Evolutionary conservation across 2,888 invertebrate genomes (phyloP).

Genomic region (Cheilosia variabilis): DNA sequence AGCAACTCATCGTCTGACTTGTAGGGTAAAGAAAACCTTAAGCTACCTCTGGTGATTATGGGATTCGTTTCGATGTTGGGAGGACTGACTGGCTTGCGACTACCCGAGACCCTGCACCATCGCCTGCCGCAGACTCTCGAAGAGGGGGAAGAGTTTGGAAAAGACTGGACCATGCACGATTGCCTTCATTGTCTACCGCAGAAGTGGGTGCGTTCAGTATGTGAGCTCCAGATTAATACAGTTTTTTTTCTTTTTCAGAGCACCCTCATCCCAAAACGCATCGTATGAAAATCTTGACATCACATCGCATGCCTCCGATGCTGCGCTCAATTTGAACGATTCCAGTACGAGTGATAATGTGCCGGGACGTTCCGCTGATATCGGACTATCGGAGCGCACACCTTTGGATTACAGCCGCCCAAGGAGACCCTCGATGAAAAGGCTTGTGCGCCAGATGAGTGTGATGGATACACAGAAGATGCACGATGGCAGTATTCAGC

Average conservation of each 20-base stretch:
- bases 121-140: slow-evolving; percentile 93
- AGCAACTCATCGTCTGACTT: neutral
- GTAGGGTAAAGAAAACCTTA: slow-evolving; percentile 91
- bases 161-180: slow-evolving; percentile 90
- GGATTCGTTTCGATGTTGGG: slow-evolving; percentile 92
- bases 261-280: slow-evolving; percentile 84
- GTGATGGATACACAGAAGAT: slow-evolving; percentile 92
- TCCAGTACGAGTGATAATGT: slow-evolving; percentile 79
- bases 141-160: slow-evolving; percentile 94
- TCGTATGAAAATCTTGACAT: slow-evolving; percentile 91
- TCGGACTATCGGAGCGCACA: slow-evolving; percentile 83
- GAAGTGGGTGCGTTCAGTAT: slow-evolving; percentile 84
- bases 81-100: slow-evolving; percentile 90
- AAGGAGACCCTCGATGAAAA: slow-evolving; percentile 86
- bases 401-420: slow-evolving; percentile 81
- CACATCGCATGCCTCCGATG: slow-evolving; percentile 82
- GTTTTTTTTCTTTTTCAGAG: slow-evolving; percentile 81
- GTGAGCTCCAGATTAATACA: neutral
- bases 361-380: slow-evolving; percentile 78
- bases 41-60: slow-evolving; percentile 93
- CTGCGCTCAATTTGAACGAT: slow-evolving; percentile 79
- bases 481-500: slow-evolving; percentile 91
- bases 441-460: slow-evolving; percentile 91
- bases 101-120: slow-evolving; percentile 94
- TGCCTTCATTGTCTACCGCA: slow-evolving; percentile 89